Evolutionary conservation across 1,140 invertebrate genomes (phyloP).

Genomic region (Parapsyche elsis): DNA sequence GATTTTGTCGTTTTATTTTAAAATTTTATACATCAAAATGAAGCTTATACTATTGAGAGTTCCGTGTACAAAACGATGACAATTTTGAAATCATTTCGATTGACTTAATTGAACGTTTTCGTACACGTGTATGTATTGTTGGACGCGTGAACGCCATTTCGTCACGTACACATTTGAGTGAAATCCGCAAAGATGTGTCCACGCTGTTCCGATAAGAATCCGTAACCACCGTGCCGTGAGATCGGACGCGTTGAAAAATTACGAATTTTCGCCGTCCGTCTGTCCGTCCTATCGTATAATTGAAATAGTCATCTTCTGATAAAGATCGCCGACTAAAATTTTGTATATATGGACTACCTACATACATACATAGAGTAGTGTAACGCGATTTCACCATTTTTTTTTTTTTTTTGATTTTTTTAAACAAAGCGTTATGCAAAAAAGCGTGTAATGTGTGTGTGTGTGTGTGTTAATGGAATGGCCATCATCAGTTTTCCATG

Average conservation of each 20-base stretch:
- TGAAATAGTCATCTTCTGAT: slow-evolving; percentile 46
- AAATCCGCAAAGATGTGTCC: no score
- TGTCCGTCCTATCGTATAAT: slow-evolving; percentile 30
- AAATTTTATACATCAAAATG: no score
- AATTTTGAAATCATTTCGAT: no score
- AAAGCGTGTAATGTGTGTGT: slow-evolving; percentile 5
- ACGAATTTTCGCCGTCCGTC: slow-evolving; percentile 1
- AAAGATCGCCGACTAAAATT: slow-evolving; percentile 12
- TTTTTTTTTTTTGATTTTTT: background rate
- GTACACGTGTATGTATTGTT: no score
- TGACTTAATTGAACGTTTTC: no score
- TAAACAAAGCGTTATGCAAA: slow-evolving; percentile 33
- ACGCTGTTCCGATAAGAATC: no score
- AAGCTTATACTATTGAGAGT: no score
- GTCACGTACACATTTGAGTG: background rate
- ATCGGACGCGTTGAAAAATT: slow-evolving; percentile 5
- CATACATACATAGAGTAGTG: background rate
- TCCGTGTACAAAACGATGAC: no score
- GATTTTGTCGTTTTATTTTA: no score
- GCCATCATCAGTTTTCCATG: slow-evolving; percentile 8
- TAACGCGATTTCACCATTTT: background rate
- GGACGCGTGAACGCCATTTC: slow-evolving; percentile 5
- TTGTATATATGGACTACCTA: background rate
- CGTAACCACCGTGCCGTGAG: slow-evolving; percentile 5
- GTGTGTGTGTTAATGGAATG: slow-evolving; percentile 11